Conservation (phyloP, 1,140 invertebrate genomes). For the Microplitis demolitor region DNA sequence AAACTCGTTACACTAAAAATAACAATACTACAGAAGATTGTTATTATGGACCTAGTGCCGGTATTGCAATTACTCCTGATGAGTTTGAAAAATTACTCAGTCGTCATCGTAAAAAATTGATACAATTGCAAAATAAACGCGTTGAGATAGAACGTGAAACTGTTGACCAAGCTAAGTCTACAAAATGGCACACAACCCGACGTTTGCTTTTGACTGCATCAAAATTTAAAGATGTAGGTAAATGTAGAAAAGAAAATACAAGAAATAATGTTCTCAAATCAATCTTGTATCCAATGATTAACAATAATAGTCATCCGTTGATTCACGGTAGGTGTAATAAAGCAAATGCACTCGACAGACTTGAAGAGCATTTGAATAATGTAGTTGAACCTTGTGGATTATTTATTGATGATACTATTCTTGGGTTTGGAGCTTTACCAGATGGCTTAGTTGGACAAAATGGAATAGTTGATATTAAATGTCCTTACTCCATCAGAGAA, state of each 20-base stretch:
- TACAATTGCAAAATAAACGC: no score
- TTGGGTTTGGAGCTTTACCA: conserved; percentile 46
- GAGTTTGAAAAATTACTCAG: no score
- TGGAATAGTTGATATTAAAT: conserved; percentile 47
- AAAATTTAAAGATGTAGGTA: conserved; percentile 45
- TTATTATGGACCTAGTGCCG: no score
- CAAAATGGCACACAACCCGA: conserved; percentile 37
- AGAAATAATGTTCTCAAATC: conserved; percentile 31
- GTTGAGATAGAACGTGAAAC: no score
- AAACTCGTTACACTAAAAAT: no score
- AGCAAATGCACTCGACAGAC: conserved; percentile 36
- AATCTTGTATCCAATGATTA: conserved; percentile 35
- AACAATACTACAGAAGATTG: no score
- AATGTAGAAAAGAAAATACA: conserved; percentile 29
- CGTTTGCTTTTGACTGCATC: conserved; percentile 44
- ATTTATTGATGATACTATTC: conserved; percentile 42
- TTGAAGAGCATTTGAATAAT: conserved; percentile 23
- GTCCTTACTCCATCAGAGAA: conserved; percentile 33
- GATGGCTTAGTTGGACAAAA: conserved; percentile 48
- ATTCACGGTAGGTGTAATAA: conserved; percentile 39
- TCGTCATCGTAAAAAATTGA: no score
- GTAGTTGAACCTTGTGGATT: conserved; percentile 44
- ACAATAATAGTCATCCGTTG: conserved; percentile 28
- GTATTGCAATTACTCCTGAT: no score
- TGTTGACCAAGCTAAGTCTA: no score